Conservation (phyloP, 2,888 invertebrate genomes). For the Mythimna vitellina region DNA sequence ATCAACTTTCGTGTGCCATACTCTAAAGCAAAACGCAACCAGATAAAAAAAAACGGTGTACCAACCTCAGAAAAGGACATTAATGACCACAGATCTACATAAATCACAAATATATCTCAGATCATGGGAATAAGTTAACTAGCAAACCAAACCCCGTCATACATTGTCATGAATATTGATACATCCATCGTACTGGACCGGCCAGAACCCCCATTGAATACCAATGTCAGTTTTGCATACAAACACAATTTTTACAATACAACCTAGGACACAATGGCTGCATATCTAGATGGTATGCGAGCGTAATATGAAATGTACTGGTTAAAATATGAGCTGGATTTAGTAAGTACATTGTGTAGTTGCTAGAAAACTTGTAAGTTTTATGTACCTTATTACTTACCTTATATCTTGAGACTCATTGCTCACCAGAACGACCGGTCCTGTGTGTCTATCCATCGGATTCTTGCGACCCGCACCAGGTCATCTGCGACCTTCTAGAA, state of each 20-base stretch:
- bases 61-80: conserved; percentile 1
- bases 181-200: conserved; percentile 67
- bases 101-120: conserved; percentile 23
- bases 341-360: conserved; percentile 1
- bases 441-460: too few species aligned
- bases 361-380: neutral
- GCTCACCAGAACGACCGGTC: too few species aligned
- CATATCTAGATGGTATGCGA: conserved; percentile 78
- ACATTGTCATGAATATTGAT: conserved; percentile 82
- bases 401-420: neutral
- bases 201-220: conserved; percentile 74
- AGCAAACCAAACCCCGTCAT: conserved; percentile 34
- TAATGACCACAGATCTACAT: conserved; percentile 12
- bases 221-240: conserved; percentile 85
- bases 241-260: conserved; percentile 83
- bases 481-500: too few species aligned
- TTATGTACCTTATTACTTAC: too few species aligned
- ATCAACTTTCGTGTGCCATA: too few species aligned
- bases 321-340: conserved; percentile 32
- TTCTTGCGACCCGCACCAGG: too few species aligned
- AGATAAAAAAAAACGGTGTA: neutral
- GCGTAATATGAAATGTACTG: conserved; percentile 61
- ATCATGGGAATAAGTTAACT: conserved; percentile 48
- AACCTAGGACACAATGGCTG: conserved; percentile 71
- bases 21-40: neutral